Base-by-base conservation (phyloP, 53 echinoderm and acorn worm genomes). In the Crossaster papposus region DNA sequence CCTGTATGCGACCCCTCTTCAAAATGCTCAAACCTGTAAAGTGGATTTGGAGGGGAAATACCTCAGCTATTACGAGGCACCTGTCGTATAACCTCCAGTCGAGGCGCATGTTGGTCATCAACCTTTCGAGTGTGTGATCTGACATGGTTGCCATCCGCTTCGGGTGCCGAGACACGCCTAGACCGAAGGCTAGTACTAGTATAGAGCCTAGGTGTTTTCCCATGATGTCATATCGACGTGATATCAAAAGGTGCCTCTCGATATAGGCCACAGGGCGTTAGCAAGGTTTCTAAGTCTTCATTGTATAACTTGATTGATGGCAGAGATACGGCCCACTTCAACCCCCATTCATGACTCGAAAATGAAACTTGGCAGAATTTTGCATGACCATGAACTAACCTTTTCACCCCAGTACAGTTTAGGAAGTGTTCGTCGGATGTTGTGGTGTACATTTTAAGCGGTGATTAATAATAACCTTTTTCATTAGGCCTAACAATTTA, bases 281-380 rank as follows among this genome's bases (percentile, higher is more conserved):
- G 34, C 17, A 31, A 58, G 62, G 80, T 31, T 78, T 78, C 51
- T 78, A 33, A 32, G n/a, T n/a, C 34, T 80, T 58, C 80, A 36
- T 82, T 82, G 82, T 38, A 10, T 85, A n/a, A 14, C 37, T 38
- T 85, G 85, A 85, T 85, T 85, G 85, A 86, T 76, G 36, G 76
- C 18, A 26, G 11, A 55, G 58, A 86, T 76, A 58, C 76, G 53
- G 36, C 63, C 52, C 63, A 58, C 77, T 76, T 63, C 35, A 77
- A 63, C 36, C 38, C n/a, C 44, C n/a, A n/a, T n/a, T n/a, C 30
- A 17, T 32, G 33, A 32, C 30, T 85, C 85, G 72, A 85, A 84
- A 85, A 85, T 73, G 73, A 85, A 85, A 85, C 73, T 85, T 50
- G 71, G 73, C 52, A 58, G 51, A n/a, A 73, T 14, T 73, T 73